phyloP scores from a whole-genome alignment of 2,888 invertebrate genomes.

The Synanthedon formicaeformis region DNA sequence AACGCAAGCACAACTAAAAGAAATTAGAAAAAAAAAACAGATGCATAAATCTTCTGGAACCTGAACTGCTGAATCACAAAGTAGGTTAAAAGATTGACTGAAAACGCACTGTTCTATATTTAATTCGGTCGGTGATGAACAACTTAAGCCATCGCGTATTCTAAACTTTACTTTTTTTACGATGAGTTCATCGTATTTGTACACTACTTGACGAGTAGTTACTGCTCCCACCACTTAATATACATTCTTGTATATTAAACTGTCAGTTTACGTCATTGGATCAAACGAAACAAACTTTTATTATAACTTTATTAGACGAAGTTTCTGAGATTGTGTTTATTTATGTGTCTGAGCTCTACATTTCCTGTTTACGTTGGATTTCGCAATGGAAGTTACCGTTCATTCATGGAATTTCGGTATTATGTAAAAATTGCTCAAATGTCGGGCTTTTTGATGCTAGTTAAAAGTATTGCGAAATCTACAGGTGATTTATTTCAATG shows the following conservation, averaged over 20 bases:
- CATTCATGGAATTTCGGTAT: slow-evolving; percentile 5
- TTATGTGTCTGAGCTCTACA: background rate
- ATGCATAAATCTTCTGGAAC: too few relatives aligned
- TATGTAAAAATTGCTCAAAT: too few relatives aligned
- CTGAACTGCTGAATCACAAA: too few relatives aligned
- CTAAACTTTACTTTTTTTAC: background rate
- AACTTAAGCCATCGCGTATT: background rate
- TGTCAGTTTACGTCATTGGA: background rate
- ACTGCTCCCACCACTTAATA: background rate
- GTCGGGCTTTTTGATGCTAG: too few relatives aligned
- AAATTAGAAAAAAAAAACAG: too few relatives aligned
- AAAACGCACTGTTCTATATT: background rate
- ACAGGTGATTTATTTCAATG: too few relatives aligned
- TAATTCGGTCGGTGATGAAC: background rate
- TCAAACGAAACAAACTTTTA: background rate
- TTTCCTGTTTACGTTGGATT: background rate
- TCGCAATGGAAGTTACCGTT: slow-evolving; percentile 1
- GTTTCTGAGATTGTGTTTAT: background rate
- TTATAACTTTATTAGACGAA: background rate
- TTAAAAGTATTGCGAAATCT: too few relatives aligned
- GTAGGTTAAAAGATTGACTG: background rate
- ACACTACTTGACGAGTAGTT: background rate
- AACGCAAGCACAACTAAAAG: too few relatives aligned
- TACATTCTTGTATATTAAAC: background rate
- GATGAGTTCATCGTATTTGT: background rate